Percentiles rank a stretch among this genome's conserved stretches.
Conservation (phyloP, 2,113 vertebrate species). For the Microtus oregoni region DNA sequence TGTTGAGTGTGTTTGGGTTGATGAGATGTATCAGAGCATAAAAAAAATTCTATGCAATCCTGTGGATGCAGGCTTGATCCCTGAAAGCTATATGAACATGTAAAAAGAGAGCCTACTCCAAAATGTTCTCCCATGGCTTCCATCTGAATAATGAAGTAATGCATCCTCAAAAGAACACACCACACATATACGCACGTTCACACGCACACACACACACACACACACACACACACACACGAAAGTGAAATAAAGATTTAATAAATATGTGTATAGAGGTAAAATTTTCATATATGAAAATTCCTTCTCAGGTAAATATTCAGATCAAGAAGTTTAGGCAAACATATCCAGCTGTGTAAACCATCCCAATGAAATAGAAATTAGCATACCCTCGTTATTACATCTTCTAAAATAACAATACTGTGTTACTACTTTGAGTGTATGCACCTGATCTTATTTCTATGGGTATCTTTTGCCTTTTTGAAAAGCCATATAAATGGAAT, state of each 20-base stretch:
- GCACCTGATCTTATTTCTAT: neutral
- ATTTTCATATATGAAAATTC: neutral
- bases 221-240: neutral
- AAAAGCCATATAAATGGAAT: neutral
- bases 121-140: neutral
- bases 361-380: neutral
- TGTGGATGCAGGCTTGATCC: neutral
- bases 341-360: neutral
- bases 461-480: neutral
- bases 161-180: neutral
- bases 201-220: neutral
- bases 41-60: neutral
- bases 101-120: neutral
- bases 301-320: neutral
- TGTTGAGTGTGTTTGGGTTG: neutral
- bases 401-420: neutral
- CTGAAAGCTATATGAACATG: neutral
- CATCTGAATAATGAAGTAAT: neutral
- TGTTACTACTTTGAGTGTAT: rapidly evolving
- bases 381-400: neutral
- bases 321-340: neutral
- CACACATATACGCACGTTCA: neutral
- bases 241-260: neutral
- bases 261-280: neutral
- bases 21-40: neutral